A percentile compares a stretch with the other conserved stretches of the same genome.
phyloP scores from a whole-genome alignment of 2,888 invertebrate species.

The Rhagonycha fulva region DNA sequence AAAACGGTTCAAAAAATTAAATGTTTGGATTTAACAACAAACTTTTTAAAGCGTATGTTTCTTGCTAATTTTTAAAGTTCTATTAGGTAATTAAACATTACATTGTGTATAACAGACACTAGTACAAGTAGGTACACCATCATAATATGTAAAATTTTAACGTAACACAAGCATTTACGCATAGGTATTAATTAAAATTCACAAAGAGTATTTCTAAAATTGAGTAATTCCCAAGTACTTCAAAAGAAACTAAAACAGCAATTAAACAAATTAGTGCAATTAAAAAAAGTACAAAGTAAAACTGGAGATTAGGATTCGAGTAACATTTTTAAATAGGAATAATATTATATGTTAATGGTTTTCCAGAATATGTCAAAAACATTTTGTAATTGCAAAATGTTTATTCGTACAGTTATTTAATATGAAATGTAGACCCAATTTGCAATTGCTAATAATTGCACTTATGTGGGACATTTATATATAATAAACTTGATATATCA shows the following conservation, averaged over 20 bases:
- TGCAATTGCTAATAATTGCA: neutral
- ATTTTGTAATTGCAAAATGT: neutral
- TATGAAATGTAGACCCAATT: neutral
- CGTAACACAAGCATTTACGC: neutral
- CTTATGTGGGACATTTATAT: neutral
- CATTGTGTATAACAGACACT: no score
- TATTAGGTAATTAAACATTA: no score
- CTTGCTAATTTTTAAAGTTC: no score
- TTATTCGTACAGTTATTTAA: neutral
- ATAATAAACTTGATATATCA: neutral
- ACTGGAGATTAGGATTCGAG: neutral
- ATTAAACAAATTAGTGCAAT: neutral
- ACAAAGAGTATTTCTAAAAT: neutral
- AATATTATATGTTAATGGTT: neutral
- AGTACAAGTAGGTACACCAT: no score
- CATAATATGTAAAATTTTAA: neutral
- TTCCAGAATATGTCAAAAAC: no score
- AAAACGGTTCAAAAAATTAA: no score
- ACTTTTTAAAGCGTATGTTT: no score
- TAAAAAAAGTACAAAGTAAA: neutral
- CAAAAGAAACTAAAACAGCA: neutral
- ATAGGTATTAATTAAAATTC: neutral
- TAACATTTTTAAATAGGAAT: neutral
- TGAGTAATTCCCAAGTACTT: neutral
- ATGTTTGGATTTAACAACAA: no score